These are phyloP conservation scores for Tilapia sparmanii DNA, from an alignment of 2,113 vertebrate genomes.

Conservation along the genomic window DNA sequence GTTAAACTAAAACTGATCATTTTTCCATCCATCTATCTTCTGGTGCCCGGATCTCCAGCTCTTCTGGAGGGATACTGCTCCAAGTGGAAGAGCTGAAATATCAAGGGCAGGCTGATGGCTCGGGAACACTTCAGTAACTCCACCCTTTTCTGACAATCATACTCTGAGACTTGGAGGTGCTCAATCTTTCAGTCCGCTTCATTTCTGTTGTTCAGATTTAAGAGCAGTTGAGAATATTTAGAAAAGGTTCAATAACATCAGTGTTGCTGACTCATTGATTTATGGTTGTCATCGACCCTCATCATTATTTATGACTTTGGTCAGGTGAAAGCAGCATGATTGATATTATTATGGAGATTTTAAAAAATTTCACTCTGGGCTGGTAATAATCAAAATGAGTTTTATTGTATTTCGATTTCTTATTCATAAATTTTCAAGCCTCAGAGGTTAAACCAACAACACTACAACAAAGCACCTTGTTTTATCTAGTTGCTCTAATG, in stretches of 20 bases:
- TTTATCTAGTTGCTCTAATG: background rate
- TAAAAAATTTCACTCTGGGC: background rate
- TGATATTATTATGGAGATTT: background rate
- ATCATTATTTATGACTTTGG: background rate
- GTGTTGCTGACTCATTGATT: fast-evolving
- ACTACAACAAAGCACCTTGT: background rate
- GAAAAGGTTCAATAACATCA: background rate
- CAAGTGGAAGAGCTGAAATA: too few relatives aligned
- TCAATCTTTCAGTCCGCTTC: background rate
- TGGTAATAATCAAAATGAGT: background rate
- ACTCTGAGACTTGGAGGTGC: background rate
- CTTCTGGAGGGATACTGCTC: background rate
- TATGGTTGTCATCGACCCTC: background rate
- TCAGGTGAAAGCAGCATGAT: background rate
- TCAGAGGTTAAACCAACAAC: background rate
- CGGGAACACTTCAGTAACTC: too few relatives aligned
- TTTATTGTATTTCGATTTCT: background rate
- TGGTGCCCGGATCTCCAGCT: background rate
- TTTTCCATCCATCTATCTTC: fast-evolving
- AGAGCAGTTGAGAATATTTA: background rate
- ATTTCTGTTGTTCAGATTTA: background rate
- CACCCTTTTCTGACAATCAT: fast-evolving
- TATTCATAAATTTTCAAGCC: background rate
- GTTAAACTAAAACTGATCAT: background rate
- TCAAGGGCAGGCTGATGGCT: too few relatives aligned